Conservation (phyloP, 2,797 vertebrate genomes). For the Florisuga fusca region DNA sequence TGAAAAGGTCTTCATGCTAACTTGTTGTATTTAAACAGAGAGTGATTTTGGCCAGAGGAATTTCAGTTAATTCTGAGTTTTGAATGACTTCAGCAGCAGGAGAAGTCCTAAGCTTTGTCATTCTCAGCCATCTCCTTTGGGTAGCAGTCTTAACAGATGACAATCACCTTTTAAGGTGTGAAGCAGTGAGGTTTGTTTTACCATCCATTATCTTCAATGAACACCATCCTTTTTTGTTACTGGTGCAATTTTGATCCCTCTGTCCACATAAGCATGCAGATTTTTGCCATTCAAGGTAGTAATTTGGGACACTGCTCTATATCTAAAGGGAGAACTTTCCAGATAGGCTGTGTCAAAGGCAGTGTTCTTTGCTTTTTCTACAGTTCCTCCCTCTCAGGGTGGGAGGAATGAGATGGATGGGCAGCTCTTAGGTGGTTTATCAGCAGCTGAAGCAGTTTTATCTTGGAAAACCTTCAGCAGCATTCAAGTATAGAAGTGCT, state of each 20-base stretch:
- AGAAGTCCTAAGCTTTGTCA: background rate
- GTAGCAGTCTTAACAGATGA: background rate
- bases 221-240: background rate
- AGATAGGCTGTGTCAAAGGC: background rate
- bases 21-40: background rate
- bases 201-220: background rate
- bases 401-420: background rate
- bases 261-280: background rate
- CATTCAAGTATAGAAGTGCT: background rate
- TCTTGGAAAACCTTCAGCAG: constrained; percentile 4
- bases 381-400: background rate
- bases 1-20: background rate
- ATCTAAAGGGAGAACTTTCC: background rate
- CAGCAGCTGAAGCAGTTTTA: background rate
- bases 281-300: background rate
- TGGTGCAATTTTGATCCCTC: background rate
- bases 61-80: background rate
- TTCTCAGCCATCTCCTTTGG: background rate
- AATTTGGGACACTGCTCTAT: rapidly evolving
- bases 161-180: constrained; percentile 25
- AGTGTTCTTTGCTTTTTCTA: background rate
- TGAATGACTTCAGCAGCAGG: background rate
- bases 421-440: background rate
- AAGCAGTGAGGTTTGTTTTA: background rate
- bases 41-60: background rate